Conservation (phyloP, 1,140 invertebrate genomes). For the Zaprionus africanus region DNA sequence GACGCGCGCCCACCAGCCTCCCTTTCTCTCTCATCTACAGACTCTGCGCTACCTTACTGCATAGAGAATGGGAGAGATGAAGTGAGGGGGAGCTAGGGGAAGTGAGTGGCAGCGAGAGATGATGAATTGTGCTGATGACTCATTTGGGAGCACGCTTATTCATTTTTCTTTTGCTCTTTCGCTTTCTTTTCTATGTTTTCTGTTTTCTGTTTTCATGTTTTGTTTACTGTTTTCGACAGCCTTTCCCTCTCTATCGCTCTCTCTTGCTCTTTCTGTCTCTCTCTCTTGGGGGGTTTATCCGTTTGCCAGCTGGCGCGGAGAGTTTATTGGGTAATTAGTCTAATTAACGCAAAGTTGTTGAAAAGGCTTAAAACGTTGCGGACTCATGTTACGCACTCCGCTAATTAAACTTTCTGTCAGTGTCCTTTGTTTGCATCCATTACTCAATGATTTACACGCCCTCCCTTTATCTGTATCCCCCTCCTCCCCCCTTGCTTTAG, state of each 20-base stretch:
- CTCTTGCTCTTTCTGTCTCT: not conserved
- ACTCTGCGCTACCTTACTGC: not conserved
- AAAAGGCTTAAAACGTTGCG: conserved; percentile 39
- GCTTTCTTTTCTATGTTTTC: not conserved
- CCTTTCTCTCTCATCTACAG: not conserved
- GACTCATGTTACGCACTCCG: conserved; percentile 37
- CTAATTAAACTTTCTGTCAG: conserved; percentile 40
- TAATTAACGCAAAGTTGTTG: conserved; percentile 51
- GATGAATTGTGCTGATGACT: conserved; percentile 75
- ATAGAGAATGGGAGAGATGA: not conserved
- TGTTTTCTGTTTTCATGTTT: conserved; percentile 14
- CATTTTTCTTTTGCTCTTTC: conserved; percentile 20
- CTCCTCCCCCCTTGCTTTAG: not conserved
- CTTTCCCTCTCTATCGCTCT: conserved; percentile 19
- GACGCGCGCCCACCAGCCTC: conserved; percentile 19
- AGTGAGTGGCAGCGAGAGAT: conserved; percentile 41
- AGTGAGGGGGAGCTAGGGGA: not conserved
- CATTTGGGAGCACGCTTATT: conserved; percentile 59
- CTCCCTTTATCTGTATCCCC: not conserved
- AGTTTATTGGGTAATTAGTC: conserved; percentile 63
- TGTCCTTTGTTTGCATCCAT: conserved; percentile 12
- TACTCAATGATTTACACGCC: conserved; percentile 15
- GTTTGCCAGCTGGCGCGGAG: conserved; percentile 23
- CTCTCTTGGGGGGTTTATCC: not conserved
- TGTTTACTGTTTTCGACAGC: conserved; percentile 25